Base-by-base conservation (phyloP, 2,113 vertebrate genomes). In the Arothron firmamentum region DNA sequence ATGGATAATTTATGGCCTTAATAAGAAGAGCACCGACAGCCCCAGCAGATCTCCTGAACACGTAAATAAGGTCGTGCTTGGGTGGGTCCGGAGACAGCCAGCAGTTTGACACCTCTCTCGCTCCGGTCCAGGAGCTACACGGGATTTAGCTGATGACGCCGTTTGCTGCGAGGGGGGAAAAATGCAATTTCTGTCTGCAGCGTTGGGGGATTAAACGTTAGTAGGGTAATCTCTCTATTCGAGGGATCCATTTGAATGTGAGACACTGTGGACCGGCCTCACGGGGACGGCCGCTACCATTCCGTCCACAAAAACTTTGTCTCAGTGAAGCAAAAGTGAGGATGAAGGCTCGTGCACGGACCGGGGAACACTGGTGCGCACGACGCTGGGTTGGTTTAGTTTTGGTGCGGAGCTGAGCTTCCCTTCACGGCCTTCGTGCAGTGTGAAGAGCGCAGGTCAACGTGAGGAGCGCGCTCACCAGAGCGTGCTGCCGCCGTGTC, bases 401-500 rank as follows among this genome's bases (percentile, higher is more conserved):
- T 61, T 45, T 43, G 52, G n/a, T 54, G 23, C 34, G 66, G 38
- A 53, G 62, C 19, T 61, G 70, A 78, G 65, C 49, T 70, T 50
- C 8, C 18, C 62, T 63, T 73, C 63, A 53, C 63, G 56, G 63
- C 66, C 63, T 57, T 54, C 67, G 72, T 70, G 69, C 67, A 56
- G 68, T 59, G 70, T 75, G 51, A 59, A 54, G 64, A 28, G 25
- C 4, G 25, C 38, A 62, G 74, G 72, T 82, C 79, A 77, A 64
- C 80, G 77, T 74, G 61, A 51, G 59, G 82, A 78, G 78, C 72
- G 80, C 67, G 77, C 77, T 78, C 78, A 49, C 61, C 70, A 73
- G 62, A 77, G 75, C 74, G 64, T 81, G 74, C 81, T 65, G 69
- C 68, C 61, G 71, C 71, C 57, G 70, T 65, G 70, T 55, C 41